These are phyloP conservation scores for roundworm (Caenorhabditis elegans) DNA, from an alignment of 1,140 invertebrate species.

Conservation along the genomic window WBcel235 BX284602.5:14415501-14416000, in stretches of 20 bases:
- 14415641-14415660: background rate
- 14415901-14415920: background rate
- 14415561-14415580: constrained; percentile 11
- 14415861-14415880: background rate
- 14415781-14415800: too few relatives aligned
- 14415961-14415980: background rate
- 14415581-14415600: background rate
- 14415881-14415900: background rate
- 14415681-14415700: too few relatives aligned
- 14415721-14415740: background rate
- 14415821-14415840: background rate
- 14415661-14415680: background rate
- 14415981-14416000: too few relatives aligned
- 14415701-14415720: background rate
- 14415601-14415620: background rate
- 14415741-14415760: background rate
- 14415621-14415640: background rate
- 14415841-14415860: background rate
- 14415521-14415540: background rate
- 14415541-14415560: background rate
- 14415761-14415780: background rate
- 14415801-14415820: background rate
- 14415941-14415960: background rate
- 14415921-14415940: background rate
- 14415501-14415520: too few relatives aligned